Conservation (phyloP, 2,797 vertebrate genomes). For the Cyclura pinguis region DNA sequence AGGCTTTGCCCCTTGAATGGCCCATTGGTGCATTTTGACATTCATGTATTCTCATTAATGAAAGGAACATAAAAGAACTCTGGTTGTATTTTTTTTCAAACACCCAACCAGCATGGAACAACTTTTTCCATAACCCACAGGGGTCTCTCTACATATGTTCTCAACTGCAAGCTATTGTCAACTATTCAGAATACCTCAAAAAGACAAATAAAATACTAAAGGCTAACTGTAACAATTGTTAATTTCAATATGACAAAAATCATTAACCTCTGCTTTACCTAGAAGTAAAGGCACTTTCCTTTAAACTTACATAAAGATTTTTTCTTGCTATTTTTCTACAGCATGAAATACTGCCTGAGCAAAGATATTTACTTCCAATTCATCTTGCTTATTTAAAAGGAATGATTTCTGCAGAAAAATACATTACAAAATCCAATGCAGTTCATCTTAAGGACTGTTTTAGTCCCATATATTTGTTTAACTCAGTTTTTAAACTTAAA, state of each 20-base stretch:
- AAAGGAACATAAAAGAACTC: conserved; percentile 91
- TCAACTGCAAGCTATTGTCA: conserved; percentile 99
- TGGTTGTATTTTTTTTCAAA: conserved; percentile 94
- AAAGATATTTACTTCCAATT: conserved; percentile 52
- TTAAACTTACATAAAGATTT: conserved; percentile 52
- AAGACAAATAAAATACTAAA: conserved; percentile 92
- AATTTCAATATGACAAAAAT: conserved; percentile 96
- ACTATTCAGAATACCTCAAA: conserved; percentile 96
- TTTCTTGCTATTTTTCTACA: conserved; percentile 48
- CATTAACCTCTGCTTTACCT: conserved; percentile 85
- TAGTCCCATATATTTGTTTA: conserved; percentile 7
- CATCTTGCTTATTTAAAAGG: conserved; percentile 55
- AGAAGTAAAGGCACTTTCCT: conserved; percentile 79
- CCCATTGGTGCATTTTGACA: conserved; percentile 95
- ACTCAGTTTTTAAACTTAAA: conserved; percentile 47
- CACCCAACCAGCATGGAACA: conserved; percentile 90
- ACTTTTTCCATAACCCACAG: conserved; percentile 92
- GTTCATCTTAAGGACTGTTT: conserved; percentile 41
- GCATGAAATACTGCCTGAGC: conserved; percentile 43
- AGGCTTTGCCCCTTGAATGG: conserved; percentile 96
- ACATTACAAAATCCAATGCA: conserved; percentile 62
- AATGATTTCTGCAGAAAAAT: background rate
- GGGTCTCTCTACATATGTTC: conserved; percentile 99
- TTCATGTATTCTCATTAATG: conserved; percentile 96
- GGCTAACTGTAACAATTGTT: conserved; percentile 97